A percentile compares a stretch with the other conserved stretches of the same genome.
Evolutionary conservation across 2,797 vertebrate species (phyloP).

Genomic region (Semaprochilodus insignis): DNA sequence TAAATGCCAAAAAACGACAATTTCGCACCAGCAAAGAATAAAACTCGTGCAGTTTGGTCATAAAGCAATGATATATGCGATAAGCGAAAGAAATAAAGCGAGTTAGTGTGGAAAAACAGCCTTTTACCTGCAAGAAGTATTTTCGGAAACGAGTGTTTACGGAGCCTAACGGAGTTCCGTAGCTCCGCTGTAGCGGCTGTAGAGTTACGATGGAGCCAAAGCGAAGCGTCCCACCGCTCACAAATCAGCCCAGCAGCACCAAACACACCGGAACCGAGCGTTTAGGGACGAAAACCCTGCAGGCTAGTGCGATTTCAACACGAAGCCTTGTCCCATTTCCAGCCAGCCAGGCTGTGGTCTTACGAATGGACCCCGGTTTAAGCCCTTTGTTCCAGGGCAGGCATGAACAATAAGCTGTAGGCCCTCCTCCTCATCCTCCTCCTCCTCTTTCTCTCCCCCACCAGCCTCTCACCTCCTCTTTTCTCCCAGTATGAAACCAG

Average conservation of each 20-base stretch:
- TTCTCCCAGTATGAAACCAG: constrained; percentile 52
- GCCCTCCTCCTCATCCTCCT: constrained; percentile 70
- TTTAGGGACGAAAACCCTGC: not conserved
- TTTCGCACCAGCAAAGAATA: not conserved
- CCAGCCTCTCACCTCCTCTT: constrained; percentile 49
- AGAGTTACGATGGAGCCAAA: constrained; percentile 35
- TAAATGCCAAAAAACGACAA: constrained; percentile 5
- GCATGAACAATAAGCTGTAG: constrained; percentile 66
- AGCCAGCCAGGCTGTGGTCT: constrained; percentile 17
- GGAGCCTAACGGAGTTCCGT: constrained; percentile 42
- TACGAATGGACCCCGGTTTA: constrained; percentile 50
- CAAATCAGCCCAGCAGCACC: not conserved
- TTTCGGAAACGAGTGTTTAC: constrained; percentile 46
- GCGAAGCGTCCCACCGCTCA: constrained; percentile 28
- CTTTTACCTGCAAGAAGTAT: constrained; percentile 47
- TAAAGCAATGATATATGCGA: not conserved
- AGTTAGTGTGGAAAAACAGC: not conserved
- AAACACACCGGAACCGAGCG: not conserved
- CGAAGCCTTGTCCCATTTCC: constrained; percentile 30
- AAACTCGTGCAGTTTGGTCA: not conserved
- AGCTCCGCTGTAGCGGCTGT: not conserved
- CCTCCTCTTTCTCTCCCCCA: constrained; percentile 48
- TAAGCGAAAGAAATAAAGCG: not conserved
- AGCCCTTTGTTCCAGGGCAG: constrained; percentile 64
- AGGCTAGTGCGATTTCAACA: not conserved